Base-by-base conservation (phyloP, 2,797 vertebrate species). In the Sebastes ruberrimus region DNA sequence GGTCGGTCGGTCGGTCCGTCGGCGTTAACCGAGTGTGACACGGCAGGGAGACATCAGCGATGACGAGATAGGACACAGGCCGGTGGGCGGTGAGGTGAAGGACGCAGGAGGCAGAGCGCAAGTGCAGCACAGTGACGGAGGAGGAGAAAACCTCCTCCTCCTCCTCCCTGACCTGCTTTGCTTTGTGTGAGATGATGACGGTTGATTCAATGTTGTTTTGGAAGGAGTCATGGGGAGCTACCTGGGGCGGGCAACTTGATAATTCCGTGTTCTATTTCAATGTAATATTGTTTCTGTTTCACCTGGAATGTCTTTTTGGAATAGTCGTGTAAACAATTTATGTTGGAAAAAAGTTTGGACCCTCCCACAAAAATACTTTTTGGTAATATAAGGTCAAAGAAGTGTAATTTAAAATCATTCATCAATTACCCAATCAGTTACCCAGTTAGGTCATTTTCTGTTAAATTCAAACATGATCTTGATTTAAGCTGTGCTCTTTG, bases 21-120 rank as follows among this genome's bases (percentile, higher is more conserved):
- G 38, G n/a, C 5, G 56, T 60, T 23, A 2, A n/a, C 20, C 10
- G 25, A 25, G 10, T 3, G 68, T 20, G 52, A 62, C 55, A 4
- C 25, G 1, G 56, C 72, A 33, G 52, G 46, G 64, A 84, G 68
- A 42, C 85, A 59, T 71, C 69, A 14, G 66, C 71, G 84, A 25
- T 90, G 90, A 86, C 88, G 88, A 72, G 0, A 2, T 35, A 88
- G 84, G 81, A 88, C 86, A 23, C 79, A 10, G 55, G 18, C 60
- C 61, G 22, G 13, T 7, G 22, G 13, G 61, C 18, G 60, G 60
- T n/a, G 62, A 64, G n/a, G 61, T 23, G 22, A 23, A 25, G 6
- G 2, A 14, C 6, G 10, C 33, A 28, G 55, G 49, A 84, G 73
- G 71, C 52, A 70, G 69, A 8, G 76, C 73, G 86, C 84, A 86